Evolutionary conservation across 2,113 vertebrate species (phyloP), one percentile per base, ranked within the genome.

Genomic region (Labeo rohita): DNA sequence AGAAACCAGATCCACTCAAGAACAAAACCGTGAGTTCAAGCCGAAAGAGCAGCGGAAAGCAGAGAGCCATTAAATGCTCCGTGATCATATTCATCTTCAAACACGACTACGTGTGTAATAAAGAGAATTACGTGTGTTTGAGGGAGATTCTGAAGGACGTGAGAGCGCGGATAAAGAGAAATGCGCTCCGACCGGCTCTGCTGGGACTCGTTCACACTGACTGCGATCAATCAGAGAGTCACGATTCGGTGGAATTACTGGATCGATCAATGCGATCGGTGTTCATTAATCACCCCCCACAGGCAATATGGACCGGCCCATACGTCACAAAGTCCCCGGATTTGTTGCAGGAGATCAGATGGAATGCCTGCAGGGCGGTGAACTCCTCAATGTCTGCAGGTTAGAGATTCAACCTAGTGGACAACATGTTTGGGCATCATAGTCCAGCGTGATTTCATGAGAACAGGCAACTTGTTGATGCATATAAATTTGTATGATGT

Each of bases 91-190:
- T 95, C 80, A 45, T 95, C 43, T 95, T 96, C 90, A 91, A 90
- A 75, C 90, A 94, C 59, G 89, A 88, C 2, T 95, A 93, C 76
- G n/a, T 95, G 34, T 80, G 68, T 54, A 28, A 80, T 0, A 61
- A 11, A 0, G 56, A 83, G 4, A 93, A 92, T 81, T 47, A 73
- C 0, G 28, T 50, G 54, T 91, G 88, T 66, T 9, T 94, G 15
- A 91, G 90, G 28, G 94, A 94, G 87, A 95, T 95, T 45, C 43
- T 96, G 18, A 95, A 93, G 85, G 95, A 96, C 39, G 90, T 96
- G 8, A 91, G 85, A 75, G 89, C 88, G 11, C 93, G 95, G 2
- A 92, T 92, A 2, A 93, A 89, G 87, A 88, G 87, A 11, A 87
- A 86, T 34, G 50, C 80, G 34, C 23, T 73, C 15, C 81, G 56